phyloP scores from a whole-genome alignment of 1,140 invertebrate genomes.

The Theocolax elegans region DNA sequence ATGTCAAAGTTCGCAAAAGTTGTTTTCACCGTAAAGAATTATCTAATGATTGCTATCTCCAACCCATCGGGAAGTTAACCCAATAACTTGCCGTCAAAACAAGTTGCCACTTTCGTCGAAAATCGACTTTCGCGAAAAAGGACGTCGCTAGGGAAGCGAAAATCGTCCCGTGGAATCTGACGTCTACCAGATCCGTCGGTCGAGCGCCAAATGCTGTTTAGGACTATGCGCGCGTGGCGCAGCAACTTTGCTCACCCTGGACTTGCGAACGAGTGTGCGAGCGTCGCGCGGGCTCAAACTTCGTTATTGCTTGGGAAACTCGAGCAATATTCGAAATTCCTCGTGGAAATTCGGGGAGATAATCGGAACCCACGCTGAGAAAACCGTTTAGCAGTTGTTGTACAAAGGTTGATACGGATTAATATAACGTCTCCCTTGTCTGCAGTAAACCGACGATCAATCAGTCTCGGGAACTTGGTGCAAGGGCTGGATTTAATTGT shows the following conservation, averaged over 20 bases:
- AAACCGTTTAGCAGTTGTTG: slow-evolving; percentile 9
- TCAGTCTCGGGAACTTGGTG: not conserved
- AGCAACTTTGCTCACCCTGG: not conserved
- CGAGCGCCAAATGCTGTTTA: not conserved
- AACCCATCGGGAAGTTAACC: too few species aligned
- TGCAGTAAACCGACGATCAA: not conserved
- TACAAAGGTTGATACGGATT: slow-evolving; percentile 7
- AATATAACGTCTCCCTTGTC: not conserved
- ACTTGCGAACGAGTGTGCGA: not conserved
- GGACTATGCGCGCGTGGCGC: not conserved
- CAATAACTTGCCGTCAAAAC: too few species aligned
- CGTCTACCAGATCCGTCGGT: not conserved
- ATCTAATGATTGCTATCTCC: too few species aligned
- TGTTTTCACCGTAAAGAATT: too few species aligned
- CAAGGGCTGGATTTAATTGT: too few species aligned
- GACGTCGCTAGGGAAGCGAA: too few species aligned
- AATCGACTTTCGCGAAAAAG: too few species aligned
- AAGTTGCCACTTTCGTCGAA: too few species aligned
- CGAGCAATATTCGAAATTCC: slow-evolving; percentile 30
- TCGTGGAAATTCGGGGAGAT: slow-evolving; percentile 8
- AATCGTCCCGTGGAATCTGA: too few species aligned
- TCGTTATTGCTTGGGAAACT: slow-evolving; percentile 34
- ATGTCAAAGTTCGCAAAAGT: too few species aligned
- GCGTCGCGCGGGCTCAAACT: slow-evolving; percentile 3
- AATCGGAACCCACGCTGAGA: not conserved